A percentile compares a stretch with the other conserved stretches of the same genome.
These are phyloP conservation scores for Tridacna gigas DNA, from an alignment of 2,888 invertebrate genomes.

Conservation along the genomic window DNA sequence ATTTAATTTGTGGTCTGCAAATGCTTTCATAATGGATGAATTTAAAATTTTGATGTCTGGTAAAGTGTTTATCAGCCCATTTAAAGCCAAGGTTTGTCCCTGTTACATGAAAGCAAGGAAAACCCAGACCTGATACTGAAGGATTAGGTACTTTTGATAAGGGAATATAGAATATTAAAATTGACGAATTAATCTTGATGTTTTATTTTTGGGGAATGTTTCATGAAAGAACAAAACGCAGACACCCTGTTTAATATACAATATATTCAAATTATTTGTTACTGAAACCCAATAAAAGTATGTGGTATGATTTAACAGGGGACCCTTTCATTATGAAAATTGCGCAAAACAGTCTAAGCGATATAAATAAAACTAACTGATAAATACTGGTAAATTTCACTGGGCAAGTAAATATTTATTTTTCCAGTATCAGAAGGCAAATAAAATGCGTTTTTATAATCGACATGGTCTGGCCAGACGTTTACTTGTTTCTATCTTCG, in stretches of 20 bases:
- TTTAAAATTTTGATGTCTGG: too few relatives aligned
- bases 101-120: too few relatives aligned
- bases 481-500: neutral
- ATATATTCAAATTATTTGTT: slow-evolving; percentile 17
- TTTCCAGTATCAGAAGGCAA: slow-evolving; percentile 47
- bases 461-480: slow-evolving; percentile 12
- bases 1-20: too few relatives aligned
- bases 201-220: slow-evolving; percentile 16
- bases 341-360: slow-evolving; percentile 48
- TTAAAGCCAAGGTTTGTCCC: too few relatives aligned
- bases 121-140: too few relatives aligned
- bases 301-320: slow-evolving; percentile 21
- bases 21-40: too few relatives aligned
- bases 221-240: slow-evolving; percentile 21
- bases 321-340: slow-evolving; percentile 38
- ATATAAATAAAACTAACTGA: slow-evolving; percentile 58
- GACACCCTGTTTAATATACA: slow-evolving; percentile 27
- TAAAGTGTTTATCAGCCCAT: too few relatives aligned
- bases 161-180: slow-evolving; percentile 17
- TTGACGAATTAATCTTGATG: slow-evolving; percentile 29
- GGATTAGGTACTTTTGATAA: neutral
- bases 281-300: slow-evolving; percentile 25
- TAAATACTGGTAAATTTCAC: slow-evolving; percentile 49
- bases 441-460: slow-evolving; percentile 48
- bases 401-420: slow-evolving; percentile 49